Evolutionary conservation across 2,113 vertebrate genomes (phyloP), one percentile per base, ranked within the genome.

Genomic region (Hymenochirus boettgeri): DNA sequence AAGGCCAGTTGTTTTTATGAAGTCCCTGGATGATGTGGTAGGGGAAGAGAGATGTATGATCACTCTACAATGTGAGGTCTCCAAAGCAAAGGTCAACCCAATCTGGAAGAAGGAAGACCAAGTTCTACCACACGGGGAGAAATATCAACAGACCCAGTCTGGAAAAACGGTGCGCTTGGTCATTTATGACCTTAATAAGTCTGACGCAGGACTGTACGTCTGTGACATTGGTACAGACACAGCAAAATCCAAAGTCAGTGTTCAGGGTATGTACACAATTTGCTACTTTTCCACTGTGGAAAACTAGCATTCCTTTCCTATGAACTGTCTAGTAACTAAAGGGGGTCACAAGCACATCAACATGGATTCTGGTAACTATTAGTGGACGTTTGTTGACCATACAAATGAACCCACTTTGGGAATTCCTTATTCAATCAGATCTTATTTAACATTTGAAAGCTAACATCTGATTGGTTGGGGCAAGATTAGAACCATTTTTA

Each of bases 1-100:
- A 69, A 98, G 97, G 71, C 89, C 81, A 0, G 87, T 80, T 3
- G 82, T 95, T 31, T 99, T 98, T 81, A 83, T 98, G 78, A 97
- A 96, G 70, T 84, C 85, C 2, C 62, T 98, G 54, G 95, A 98
- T 0, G 95, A 99, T 0, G 75, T 89, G 25, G 81, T 86, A 0
- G 92, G 82, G 2, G 95, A 98, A 69, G 94, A 94, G 57, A 80
- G 81, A 23, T 85, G 92, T 10, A 79, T 81, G 15, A 79, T 98
- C 71, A 87, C 90, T 7, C 75, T 98, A 76, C 77, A 92, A 1
- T 97, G 95, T 7, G 95, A 96, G 73, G 90, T 88, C 45, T 97
- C 93, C 8, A 92, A 96, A 55, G 87, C 92, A 2, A 88, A 88
- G 18, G 92, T 94, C 46, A 82, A 73, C 0, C 93, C 93, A 7